Base-by-base conservation (phyloP, 2,797 vertebrate species). In the Balearica regulorum region DNA sequence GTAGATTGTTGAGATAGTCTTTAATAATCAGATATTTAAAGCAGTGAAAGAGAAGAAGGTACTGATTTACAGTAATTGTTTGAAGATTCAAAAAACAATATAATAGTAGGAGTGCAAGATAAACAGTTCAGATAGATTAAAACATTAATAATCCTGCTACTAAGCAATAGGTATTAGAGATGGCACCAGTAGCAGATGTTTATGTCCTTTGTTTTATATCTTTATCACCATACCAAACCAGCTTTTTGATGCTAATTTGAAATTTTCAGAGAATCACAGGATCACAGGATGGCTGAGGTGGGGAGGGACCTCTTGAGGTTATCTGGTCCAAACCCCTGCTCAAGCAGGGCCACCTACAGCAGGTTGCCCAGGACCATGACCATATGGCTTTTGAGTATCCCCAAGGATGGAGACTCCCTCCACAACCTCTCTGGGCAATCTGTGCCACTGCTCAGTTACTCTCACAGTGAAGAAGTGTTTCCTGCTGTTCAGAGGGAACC, bases 391-490 rank as follows among this genome's bases (percentile, higher is more conserved):
- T 43, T 53, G 14, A 65, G 6, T 53, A 22, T 53, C 17, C 37
- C 25, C 11, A 26, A 53, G 72, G n/a, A 73, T 8, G 31, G 35
- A 62, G 26, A 53, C 17, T 57, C 25, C 20, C 20, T 57, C 25
- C 20, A 54, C n/a, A 65, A 3, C 8, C 8, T 53, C 16, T 13
- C 28, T 41, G 39, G 26, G 17, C 15, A 83, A 12, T 4, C 37
- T 57, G 37, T 29, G 13, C 7, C 33, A 37, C 13, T 28, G 13
- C 9, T 79, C 0, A 0, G 15, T 28, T 9, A 37, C 13, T 7
- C 9, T 53, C 46, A 73, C 2, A 31, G 10, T 5, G 26, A 54
- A 78, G 57, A 49, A n/a, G 11, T 28, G 1, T 48, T 62, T 46
- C 41, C 62, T 68, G 26, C 37, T 20, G 6, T 60, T 46, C 53